Base-by-base conservation (phyloP, 1,140 invertebrate species). In the Philotrypesis tridentata region DNA sequence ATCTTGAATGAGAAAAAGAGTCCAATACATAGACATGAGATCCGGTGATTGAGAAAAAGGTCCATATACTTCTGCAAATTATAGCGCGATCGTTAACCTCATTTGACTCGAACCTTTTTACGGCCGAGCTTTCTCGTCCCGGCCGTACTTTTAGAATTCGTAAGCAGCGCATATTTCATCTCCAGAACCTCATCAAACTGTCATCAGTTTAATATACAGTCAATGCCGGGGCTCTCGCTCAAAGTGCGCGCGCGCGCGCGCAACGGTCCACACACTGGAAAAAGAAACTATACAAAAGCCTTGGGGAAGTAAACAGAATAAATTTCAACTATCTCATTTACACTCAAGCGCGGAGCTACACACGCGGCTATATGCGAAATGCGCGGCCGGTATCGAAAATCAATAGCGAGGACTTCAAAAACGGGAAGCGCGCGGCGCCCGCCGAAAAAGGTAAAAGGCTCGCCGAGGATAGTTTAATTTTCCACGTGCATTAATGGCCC, bases 381-480 rank as follows among this genome's bases (percentile, higher is more conserved):
- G 5, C 43, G 14, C 48, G 4, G 3, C 6, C 21, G 21, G 21
- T 55, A 55, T 55, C n/a, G 48, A 55, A 55, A 55, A 17, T 8
- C 21, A 6, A 55, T 55, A n/a, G n/a, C 21, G 12, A 2, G 1
- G n/a, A 55, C 48, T n/a, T 55, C 21, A 8, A 37, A 40, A 40
- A 40, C 33, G 40, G 31, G 9, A 71, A 21, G 7, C 31, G 9
- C 37, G 0, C 37, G n/a, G 11, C 60, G 6, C 17, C 7, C 60
- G 17, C 43, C 23, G 29, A 14, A n/a, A 77, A 23, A 77, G 11
- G 33, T 48, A 43, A 73, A 43, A 23, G 1, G 73, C 43, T 48
- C 14, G 17, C 43, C n/a, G n/a, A 17, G 17, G 48, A 33, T n/a
- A 25, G 43, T 74, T 74, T 74, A 67, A 74, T 74, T 72, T 79